phyloP scores from a whole-genome alignment of 2,888 invertebrate genomes.

The Caenorhabditis sp. region DNA sequence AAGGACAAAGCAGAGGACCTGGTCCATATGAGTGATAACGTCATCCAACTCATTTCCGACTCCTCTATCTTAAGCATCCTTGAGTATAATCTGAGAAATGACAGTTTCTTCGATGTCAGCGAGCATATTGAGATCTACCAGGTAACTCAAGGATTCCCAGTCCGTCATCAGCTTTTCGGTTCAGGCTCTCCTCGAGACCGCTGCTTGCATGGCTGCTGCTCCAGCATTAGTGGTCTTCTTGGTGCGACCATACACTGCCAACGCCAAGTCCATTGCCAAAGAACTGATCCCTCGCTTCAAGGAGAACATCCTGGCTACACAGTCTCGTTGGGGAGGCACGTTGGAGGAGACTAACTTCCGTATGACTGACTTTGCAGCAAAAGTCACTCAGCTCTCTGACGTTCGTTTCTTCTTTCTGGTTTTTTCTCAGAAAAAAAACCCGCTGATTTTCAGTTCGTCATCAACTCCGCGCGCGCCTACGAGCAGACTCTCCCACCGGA shows the following conservation, averaged over 20 bases:
- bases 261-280: slow-evolving; percentile 80
- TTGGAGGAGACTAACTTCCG: slow-evolving; percentile 81
- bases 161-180: too few species aligned
- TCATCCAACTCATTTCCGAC: slow-evolving; percentile 60
- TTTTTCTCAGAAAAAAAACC: neutral
- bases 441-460: slow-evolving; percentile 59
- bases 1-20: slow-evolving; percentile 47
- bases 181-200: slow-evolving; percentile 79
- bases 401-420: slow-evolving; percentile 58
- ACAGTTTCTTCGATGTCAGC: slow-evolving; percentile 82
- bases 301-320: slow-evolving; percentile 77
- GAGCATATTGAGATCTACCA: slow-evolving; percentile 83
- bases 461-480: slow-evolving; percentile 64
- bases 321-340: slow-evolving; percentile 75
- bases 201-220: slow-evolving; percentile 77
- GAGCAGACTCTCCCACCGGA: slow-evolving; percentile 77
- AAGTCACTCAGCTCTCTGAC: slow-evolving; percentile 76
- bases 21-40: slow-evolving; percentile 65
- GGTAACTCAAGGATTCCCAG: too few species aligned
- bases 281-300: slow-evolving; percentile 82
- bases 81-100: slow-evolving; percentile 82
- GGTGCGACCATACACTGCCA: slow-evolving; percentile 75
- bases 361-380: slow-evolving; percentile 80
- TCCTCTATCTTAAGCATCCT: slow-evolving; percentile 76
- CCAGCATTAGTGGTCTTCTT: slow-evolving; percentile 76